Percentiles rank a stretch among this genome's conserved stretches.
phyloP scores from a whole-genome alignment of 2,113 vertebrate genomes.

The Amphiprion percula region DNA sequence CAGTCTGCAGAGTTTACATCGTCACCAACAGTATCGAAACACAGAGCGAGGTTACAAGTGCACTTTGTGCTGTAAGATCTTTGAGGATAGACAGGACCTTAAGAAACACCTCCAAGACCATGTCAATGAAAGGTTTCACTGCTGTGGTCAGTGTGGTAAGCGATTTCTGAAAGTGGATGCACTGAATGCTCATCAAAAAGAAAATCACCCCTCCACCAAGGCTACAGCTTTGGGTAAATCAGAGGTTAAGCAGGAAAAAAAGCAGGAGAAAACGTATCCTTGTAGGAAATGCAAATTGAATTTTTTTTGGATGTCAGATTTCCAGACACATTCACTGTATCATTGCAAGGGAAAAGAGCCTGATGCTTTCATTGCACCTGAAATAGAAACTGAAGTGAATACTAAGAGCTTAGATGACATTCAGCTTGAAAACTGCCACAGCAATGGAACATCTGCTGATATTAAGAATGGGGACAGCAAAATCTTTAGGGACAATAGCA shows the following conservation, averaged over 20 bases:
- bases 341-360: slow-evolving; percentile 78
- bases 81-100: slow-evolving; percentile 76
- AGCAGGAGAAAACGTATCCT: slow-evolving; percentile 75
- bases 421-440: slow-evolving; percentile 51
- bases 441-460: slow-evolving; percentile 60
- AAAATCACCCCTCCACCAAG: slow-evolving; percentile 59
- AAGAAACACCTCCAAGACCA: slow-evolving; percentile 82
- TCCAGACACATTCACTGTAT: slow-evolving; percentile 83
- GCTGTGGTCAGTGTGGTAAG: slow-evolving; percentile 84
- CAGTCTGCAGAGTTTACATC: slow-evolving; percentile 79
- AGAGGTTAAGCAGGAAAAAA: slow-evolving; percentile 72
- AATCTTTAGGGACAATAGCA: slow-evolving; percentile 25
- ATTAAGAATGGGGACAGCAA: slow-evolving; percentile 54
- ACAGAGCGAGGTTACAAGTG: slow-evolving; percentile 83
- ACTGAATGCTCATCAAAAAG: slow-evolving; percentile 82
- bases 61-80: slow-evolving; percentile 84
- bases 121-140: slow-evolving; percentile 79
- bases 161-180: slow-evolving; percentile 83
- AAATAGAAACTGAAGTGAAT: slow-evolving; percentile 51
- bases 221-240: slow-evolving; percentile 50
- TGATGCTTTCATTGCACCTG: slow-evolving; percentile 41
- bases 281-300: slow-evolving; percentile 83
- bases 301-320: slow-evolving; percentile 87
- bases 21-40: slow-evolving; percentile 84
- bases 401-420: slow-evolving; percentile 41